Evolutionary conservation across 2,797 vertebrate genomes (phyloP), one percentile per base, ranked within the genome.

Genomic region (Podarcis siculus): DNA sequence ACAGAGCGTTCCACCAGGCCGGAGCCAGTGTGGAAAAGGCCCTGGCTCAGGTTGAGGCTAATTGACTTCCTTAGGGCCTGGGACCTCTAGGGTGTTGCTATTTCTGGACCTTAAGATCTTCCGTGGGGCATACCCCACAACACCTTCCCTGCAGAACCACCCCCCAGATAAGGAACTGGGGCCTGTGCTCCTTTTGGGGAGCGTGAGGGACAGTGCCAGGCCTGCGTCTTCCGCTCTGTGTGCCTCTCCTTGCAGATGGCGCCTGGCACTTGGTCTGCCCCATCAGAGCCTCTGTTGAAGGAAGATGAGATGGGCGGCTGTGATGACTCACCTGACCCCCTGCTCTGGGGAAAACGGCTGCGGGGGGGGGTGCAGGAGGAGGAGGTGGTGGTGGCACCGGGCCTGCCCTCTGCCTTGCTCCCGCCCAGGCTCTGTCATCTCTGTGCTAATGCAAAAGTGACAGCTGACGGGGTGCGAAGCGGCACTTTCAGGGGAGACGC

Each of bases 361-460:
- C 1, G 32, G 17, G 32, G 32, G n/a, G 6, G 49, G 49, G 3
- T 49, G 49, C 49, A 55, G 61, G 19, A 61, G 61, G 61, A 61
- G 61, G 61, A 5, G 61, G 61, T 0, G 58, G 21, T 6, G 58
- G 58, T 5, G 12, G 79, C 27, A 3, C 79, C 8, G 0, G 5
- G 64, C 30, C 8, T 82, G 67, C 8, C 2, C 7, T 21, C 13
- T 3, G 21, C 0, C 4, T 23, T n/a, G 37, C 13, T 27, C 5
- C 35, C 37, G 0, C 25, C 25, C 10, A 15, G 25, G 3, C 79
- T 9, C 27, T 12, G 12, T 27, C 10, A 5, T 17, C 45, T 61
- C 5, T 39, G 37, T n/a, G 13, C 45, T 78, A 17, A 49, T 19
- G 77, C 13, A 5, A n/a, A 61, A 19, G 27, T 3, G 27, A 49